Conservation (phyloP, 2,888 invertebrate species). For the Asteroscopus sphinx region DNA sequence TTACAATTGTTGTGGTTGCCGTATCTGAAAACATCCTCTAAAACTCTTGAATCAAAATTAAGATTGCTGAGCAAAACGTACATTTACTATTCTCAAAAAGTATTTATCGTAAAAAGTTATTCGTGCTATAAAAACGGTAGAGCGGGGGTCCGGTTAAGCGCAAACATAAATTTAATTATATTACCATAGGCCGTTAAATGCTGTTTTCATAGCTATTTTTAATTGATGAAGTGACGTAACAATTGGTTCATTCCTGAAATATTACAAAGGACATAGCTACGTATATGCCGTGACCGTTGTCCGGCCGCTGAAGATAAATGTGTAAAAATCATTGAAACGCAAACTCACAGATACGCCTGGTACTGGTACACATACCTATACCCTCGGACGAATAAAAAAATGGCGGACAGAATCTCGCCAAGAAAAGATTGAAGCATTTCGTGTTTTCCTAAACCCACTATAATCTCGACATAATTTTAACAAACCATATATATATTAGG, state of each 20-base stretch:
- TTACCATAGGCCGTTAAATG: conserved; percentile 42
- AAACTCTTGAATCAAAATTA: conserved; percentile 62
- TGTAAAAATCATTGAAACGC: conserved; percentile 45
- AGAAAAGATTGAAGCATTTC: no score
- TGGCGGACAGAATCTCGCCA: no score
- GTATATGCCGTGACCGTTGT: conserved; percentile 22
- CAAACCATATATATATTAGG: no score
- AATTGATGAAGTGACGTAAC: conserved; percentile 35
- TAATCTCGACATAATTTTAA: no score
- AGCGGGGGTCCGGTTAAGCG: conserved; percentile 42
- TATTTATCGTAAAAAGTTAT: conserved; percentile 45
- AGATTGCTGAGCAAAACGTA: conserved; percentile 48
- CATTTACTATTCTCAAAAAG: conserved; percentile 48
- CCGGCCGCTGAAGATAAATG: conserved; percentile 32
- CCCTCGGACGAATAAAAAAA: no score
- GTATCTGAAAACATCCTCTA: conserved; percentile 64
- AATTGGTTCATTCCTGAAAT: conserved; percentile 31
- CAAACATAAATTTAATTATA: conserved; percentile 48
- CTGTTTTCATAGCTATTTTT: conserved; percentile 47
- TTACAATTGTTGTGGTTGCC: conserved; percentile 64
- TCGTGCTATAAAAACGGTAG: conserved; percentile 29
- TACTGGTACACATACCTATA: not conserved
- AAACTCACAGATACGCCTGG: conserved; percentile 34
- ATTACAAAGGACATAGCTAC: conserved; percentile 15
- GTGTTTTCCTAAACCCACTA: no score